Evolutionary conservation across 2,888 invertebrate genomes (phyloP), one percentile per base, ranked within the genome.

Genomic region (Cataglyphis altisquamis): DNA sequence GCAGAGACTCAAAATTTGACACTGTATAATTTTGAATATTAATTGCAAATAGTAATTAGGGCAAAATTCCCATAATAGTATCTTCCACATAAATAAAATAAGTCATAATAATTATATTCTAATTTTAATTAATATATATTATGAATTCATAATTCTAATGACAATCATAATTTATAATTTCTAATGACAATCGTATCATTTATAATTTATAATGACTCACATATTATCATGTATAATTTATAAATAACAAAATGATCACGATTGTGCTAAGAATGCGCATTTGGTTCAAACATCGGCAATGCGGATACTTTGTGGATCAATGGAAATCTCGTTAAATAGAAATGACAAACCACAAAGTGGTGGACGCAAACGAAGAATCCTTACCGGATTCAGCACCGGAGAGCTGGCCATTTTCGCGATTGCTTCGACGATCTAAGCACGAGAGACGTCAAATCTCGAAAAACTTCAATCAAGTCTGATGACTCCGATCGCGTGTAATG

Each of bases 351-450:
- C 5, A 25, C 8, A 36, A 6, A 48, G 3, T 21, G 15, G 25
- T 25, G 25, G 1, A 29, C 0, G 32, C 32, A 32, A 10, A 48
- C 29, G 1, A 15, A 32, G 15, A 92, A 25, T 25, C 25, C 94
- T 94, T 85, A 95, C 95, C 9, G 95, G 95, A 92, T 95, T 93
- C 48, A 92, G 87, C 52, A 94, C 88, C 3, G 94, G 93, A 55
- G 91, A 84, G 8, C 87, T 88, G 68, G 94, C 89, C 94, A 94
- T 95, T 60, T 64, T 86, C 48, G n/a, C 18, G 8, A n/a, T 62
- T 10, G 25, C 25, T 36, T 25, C 21, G 41, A 77, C 64, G 4
- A 25, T 12, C 9, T n/a, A 32, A 6, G 39, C 15, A 45, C 9
- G 12, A 41, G 9, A 21, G 60, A 64, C n/a, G 41, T 48, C 15